Conservation (phyloP, 2,888 invertebrate species). For the Polietes domitor region DNA sequence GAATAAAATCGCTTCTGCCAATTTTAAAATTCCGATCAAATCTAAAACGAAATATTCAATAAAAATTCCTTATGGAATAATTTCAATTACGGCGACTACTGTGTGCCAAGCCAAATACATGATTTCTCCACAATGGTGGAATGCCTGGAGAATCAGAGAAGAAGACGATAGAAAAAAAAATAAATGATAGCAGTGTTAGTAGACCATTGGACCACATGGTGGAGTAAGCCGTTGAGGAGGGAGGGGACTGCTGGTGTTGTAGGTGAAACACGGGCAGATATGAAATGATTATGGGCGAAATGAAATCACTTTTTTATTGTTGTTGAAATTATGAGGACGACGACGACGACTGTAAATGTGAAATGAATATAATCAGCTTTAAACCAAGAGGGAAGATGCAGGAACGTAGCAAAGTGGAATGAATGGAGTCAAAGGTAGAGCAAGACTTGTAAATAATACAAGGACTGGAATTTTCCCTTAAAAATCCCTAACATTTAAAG, state of each 20-base stretch:
- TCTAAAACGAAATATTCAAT: conserved; percentile 40
- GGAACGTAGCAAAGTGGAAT: neutral
- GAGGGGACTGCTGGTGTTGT: neutral
- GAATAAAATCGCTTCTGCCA: conserved; percentile 27
- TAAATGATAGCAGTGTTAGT: neutral
- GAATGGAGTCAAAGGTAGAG: no score
- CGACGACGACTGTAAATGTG: conserved; percentile 42
- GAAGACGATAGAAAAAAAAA: neutral
- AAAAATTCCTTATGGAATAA: conserved; percentile 55
- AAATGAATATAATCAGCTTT: conserved; percentile 50
- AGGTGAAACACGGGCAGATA: neutral
- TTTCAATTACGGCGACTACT: conserved; percentile 47
- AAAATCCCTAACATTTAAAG: no score
- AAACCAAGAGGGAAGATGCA: conserved; percentile 2
- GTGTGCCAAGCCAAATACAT: conserved; percentile 26
- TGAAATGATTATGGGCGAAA: conserved; percentile 50
- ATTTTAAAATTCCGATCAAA: conserved; percentile 54
- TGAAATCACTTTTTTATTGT: conserved; percentile 46
- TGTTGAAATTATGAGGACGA: conserved; percentile 40
- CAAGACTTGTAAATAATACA: no score
- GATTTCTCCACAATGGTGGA: conserved; percentile 17
- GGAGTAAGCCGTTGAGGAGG: neutral
- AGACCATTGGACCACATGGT: neutral
- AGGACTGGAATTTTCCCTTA: no score
- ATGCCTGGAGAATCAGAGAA: neutral